A percentile compares a stretch with the other conserved stretches of the same genome.
phyloP scores from a whole-genome alignment of 2,797 vertebrate species.

The Arremon aurantiirostris region DNA sequence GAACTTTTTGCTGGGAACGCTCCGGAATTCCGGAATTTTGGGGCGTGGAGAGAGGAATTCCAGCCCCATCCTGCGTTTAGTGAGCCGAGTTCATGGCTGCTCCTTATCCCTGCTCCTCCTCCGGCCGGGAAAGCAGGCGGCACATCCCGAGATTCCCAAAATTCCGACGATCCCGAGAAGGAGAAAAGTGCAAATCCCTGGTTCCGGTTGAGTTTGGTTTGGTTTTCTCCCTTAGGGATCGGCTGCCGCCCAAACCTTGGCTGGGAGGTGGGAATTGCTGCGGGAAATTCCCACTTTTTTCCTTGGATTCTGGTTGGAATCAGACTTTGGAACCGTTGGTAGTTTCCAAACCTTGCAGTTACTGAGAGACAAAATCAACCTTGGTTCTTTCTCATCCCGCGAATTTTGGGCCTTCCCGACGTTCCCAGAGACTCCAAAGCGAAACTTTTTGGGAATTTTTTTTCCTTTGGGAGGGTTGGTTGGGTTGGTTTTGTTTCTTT shows the following conservation, averaged over 20 bases:
- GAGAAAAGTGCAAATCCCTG: not conserved
- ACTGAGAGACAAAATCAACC: not conserved
- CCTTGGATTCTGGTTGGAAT: not conserved
- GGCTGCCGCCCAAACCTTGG: not conserved
- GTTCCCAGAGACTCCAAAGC: slow-evolving; percentile 42
- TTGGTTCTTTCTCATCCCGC: not conserved
- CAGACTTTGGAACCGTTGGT: slow-evolving; percentile 1
- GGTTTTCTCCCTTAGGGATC: not conserved
- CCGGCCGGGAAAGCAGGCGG: slow-evolving; percentile 4
- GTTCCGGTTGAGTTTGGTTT: not conserved
- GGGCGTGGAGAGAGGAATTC: slow-evolving; percentile 14
- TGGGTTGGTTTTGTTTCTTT: not conserved
- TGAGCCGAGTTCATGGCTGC: slow-evolving; percentile 7
- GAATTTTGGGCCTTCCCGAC: not conserved
- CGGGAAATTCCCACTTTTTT: not conserved
- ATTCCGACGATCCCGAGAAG: not conserved
- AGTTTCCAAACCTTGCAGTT: not conserved
- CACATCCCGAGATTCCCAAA: not conserved
- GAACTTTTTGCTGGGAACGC: not conserved
- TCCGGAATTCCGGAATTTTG: not conserved
- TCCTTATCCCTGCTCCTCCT: slow-evolving; percentile 17
- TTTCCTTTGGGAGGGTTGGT: not conserved
- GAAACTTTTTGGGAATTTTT: not conserved
- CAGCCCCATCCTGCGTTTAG: not conserved
- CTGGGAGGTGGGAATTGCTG: not conserved